phyloP scores from a whole-genome alignment of 2,888 invertebrate genomes.

The Papilio gigon region DNA sequence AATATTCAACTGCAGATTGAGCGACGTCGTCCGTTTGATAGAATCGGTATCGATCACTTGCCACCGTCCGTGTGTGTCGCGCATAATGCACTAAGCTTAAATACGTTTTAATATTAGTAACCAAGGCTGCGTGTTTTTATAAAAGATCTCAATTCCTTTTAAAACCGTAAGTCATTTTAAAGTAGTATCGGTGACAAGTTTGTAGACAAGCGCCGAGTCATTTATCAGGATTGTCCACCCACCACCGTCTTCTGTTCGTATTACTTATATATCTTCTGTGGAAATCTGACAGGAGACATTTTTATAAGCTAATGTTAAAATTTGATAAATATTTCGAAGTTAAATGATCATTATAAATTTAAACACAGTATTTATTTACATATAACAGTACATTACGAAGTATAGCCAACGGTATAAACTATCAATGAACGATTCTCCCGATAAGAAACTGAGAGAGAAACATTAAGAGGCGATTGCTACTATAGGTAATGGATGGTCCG shows the following conservation, averaged over 20 bases:
- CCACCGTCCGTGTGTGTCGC: neutral
- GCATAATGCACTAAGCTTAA: too few species aligned
- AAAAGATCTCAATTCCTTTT: neutral
- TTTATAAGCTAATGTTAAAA: neutral
- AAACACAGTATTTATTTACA: slow-evolving; percentile 13
- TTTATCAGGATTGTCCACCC: slow-evolving; percentile 29
- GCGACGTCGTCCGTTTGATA: too few species aligned
- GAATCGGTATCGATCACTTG: too few species aligned
- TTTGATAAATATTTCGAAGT: too few species aligned
- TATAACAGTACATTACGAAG: neutral
- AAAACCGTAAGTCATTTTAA: slow-evolving; percentile 9
- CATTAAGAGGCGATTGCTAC: slow-evolving; percentile 29
- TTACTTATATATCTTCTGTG: neutral
- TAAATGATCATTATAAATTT: neutral
- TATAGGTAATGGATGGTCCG: slow-evolving; percentile 46
- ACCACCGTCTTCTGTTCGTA: neutral
- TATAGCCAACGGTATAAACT: neutral
- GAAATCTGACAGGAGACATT: slow-evolving; percentile 19
- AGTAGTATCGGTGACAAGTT: slow-evolving; percentile 1
- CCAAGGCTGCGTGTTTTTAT: neutral
- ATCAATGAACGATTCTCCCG: slow-evolving; percentile 36
- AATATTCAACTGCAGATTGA: too few species aligned
- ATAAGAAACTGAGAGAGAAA: slow-evolving; percentile 20
- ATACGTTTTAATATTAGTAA: neutral
- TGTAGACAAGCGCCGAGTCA: slow-evolving; percentile 18